phyloP scores from a whole-genome alignment of 2,797 vertebrate genomes.

The Myotis myotis region DNA sequence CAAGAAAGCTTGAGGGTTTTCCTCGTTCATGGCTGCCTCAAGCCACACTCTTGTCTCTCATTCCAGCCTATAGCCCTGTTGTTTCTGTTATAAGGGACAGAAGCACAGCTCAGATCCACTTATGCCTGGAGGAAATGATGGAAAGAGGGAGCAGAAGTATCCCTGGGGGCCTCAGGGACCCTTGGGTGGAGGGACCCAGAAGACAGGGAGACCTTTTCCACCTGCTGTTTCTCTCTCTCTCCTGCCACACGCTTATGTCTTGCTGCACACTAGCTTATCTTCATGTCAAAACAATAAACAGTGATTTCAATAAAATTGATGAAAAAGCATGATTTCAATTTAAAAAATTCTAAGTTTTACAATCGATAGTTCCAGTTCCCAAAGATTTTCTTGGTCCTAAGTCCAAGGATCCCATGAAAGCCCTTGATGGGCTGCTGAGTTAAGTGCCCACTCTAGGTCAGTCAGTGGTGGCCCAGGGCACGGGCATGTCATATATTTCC shows the following conservation, averaged over 20 bases:
- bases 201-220: not conserved
- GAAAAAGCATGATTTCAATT: not conserved
- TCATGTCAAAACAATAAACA: not conserved
- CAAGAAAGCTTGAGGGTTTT: not conserved
- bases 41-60: not conserved
- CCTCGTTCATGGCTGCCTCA: not conserved
- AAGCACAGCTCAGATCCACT: not conserved
- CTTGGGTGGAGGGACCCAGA: not conserved
- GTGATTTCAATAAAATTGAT: not conserved
- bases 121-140: not conserved
- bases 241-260: not conserved
- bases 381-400: not conserved
- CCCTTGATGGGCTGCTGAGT: not conserved
- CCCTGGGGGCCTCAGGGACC: not conserved
- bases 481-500: not conserved
- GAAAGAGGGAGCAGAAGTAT: not conserved
- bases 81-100: not conserved
- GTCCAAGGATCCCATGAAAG: not conserved
- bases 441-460: not conserved
- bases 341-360: not conserved
- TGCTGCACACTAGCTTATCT: not conserved
- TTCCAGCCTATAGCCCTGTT: not conserved
- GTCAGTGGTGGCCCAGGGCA: not conserved
- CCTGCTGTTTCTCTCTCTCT: not conserved
- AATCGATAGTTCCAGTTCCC: not conserved